Percentiles rank a stretch among this genome's conserved stretches.
Conservation (phyloP, 2,888 invertebrate species). For the Nomada fabriciana region DNA sequence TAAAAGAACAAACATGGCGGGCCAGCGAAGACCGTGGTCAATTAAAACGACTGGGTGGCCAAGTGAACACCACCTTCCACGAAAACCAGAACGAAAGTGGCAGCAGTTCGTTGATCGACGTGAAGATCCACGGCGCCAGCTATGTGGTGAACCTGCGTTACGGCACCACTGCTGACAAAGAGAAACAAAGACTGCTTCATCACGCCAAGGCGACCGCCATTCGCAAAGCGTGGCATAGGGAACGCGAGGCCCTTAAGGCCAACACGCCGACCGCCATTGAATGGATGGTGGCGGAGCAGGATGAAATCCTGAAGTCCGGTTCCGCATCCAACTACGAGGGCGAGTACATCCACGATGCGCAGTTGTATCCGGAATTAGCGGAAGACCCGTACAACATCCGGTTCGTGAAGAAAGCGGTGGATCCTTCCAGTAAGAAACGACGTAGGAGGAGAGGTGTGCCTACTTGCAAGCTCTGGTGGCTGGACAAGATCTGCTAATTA, state of each 20-base stretch:
- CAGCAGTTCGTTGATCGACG: conserved; percentile 89
- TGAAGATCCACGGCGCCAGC: conserved; percentile 95
- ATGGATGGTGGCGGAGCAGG: conserved; percentile 95
- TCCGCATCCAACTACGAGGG: conserved; percentile 94
- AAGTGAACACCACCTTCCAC: conserved; percentile 96
- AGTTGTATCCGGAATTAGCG: conserved; percentile 95
- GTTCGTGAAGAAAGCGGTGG: conserved; percentile 93
- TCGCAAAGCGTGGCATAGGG: conserved; percentile 96
- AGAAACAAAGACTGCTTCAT: conserved; percentile 94
- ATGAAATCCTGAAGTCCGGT: conserved; percentile 94
- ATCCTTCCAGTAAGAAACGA: conserved; percentile 88
- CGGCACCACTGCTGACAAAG: conserved; percentile 95
- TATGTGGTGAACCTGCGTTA: conserved; percentile 97
- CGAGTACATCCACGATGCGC: conserved; percentile 96
- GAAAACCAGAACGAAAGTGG: conserved; percentile 91
- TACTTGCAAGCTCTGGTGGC: conserved; percentile 85
- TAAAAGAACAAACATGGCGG: conserved; percentile 96
- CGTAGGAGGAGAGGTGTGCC: conserved; percentile 88
- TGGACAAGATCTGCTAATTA: conserved; percentile 82
- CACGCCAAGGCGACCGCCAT: conserved; percentile 95
- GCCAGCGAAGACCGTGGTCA: conserved; percentile 95
- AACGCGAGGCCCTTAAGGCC: conserved; percentile 92
- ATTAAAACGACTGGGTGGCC: conserved; percentile 94
- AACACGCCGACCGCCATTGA: conserved; percentile 92
- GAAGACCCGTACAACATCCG: conserved; percentile 98